phyloP scores from a whole-genome alignment of 1,140 invertebrate species.

The Thaumatotibia leucotreta region DNA sequence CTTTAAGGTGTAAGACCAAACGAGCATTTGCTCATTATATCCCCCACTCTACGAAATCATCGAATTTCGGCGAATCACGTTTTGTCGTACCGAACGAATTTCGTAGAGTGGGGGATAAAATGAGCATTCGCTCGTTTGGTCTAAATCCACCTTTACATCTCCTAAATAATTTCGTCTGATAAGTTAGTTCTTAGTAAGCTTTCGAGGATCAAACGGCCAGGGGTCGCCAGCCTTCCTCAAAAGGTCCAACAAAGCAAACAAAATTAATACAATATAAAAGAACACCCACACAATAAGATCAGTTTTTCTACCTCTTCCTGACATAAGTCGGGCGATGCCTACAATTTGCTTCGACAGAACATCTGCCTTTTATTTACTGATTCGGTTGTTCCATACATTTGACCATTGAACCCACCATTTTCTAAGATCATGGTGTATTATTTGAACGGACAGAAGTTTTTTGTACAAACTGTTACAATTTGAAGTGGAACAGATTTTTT shows the following conservation, averaged over 20 bases:
- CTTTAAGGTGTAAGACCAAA: no score
- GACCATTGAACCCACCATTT: not conserved
- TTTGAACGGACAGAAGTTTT: not conserved
- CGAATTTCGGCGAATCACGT: no score
- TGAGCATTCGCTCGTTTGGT: no score
- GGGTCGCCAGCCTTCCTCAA: not conserved
- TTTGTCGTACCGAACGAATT: no score
- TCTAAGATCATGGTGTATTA: not conserved
- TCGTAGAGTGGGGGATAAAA: no score
- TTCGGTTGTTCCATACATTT: not conserved
- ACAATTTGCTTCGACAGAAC: not conserved
- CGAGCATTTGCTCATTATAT: no score
- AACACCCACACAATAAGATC: slow-evolving; percentile 1
- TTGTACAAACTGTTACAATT: not conserved
- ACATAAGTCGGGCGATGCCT: not conserved
- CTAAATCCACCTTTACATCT: no score
- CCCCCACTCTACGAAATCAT: no score
- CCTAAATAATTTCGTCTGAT: no score
- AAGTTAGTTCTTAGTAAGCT: no score
- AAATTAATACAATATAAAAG: not conserved
- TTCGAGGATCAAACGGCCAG: no score
- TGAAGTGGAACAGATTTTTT: not conserved
- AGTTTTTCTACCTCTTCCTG: not conserved
- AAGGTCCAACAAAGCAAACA: not conserved
- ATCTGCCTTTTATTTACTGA: not conserved